Evolutionary conservation across 1,140 invertebrate species (phyloP).

Genomic region (Achroia grisella): DNA sequence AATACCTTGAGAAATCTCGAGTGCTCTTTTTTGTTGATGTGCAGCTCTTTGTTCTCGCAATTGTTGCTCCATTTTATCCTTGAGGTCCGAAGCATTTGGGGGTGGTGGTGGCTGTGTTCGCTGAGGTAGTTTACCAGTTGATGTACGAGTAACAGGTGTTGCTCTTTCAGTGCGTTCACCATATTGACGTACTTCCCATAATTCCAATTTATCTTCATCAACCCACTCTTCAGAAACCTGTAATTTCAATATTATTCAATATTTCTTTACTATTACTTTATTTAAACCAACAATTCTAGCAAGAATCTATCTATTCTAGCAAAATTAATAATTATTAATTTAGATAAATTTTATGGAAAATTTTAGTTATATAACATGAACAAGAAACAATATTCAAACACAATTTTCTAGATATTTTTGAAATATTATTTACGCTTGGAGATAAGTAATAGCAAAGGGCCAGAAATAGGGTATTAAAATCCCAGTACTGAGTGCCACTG

Average conservation of each 20-base stretch:
- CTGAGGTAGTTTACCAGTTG: conserved; percentile 80
- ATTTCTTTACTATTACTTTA: no score
- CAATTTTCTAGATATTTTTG: no score
- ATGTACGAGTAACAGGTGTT: conserved; percentile 81
- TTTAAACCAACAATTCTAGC: no score
- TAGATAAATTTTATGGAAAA: no score
- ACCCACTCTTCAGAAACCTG: conserved; percentile 94
- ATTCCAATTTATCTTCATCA: conserved; percentile 94
- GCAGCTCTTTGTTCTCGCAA: conserved; percentile 88
- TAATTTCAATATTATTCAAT: not conserved
- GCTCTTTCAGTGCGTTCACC: conserved; percentile 84
- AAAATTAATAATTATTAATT: no score
- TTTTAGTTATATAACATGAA: no score
- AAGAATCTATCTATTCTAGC: no score
- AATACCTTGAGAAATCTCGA: conserved; percentile 75
- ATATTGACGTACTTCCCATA: conserved; percentile 98
- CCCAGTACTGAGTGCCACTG: no score
- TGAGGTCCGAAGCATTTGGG: conserved; percentile 86
- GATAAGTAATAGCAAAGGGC: no score
- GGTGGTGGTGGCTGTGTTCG: conserved; percentile 66
- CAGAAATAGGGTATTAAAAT: no score
- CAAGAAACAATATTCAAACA: no score
- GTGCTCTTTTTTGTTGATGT: conserved; percentile 87
- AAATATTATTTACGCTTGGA: no score
- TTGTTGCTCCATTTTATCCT: conserved; percentile 94